phyloP scores from a whole-genome alignment of 2,888 invertebrate species.

The Diachrysia chrysitis region DNA sequence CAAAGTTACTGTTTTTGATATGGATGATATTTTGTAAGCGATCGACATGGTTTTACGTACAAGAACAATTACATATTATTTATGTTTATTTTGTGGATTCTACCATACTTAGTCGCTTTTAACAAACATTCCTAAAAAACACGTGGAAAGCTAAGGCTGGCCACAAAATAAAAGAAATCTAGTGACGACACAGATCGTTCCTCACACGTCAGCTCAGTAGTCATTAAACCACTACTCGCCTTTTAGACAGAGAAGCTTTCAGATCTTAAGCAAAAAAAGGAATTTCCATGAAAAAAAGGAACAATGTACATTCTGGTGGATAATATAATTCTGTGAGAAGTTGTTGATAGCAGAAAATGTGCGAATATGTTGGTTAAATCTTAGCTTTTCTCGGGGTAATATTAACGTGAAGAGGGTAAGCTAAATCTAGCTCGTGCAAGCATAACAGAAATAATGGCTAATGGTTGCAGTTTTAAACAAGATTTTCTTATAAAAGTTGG shows the following conservation, averaged over 20 bases:
- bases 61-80: no score
- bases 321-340: conserved; percentile 72
- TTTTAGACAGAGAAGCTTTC: conserved; percentile 55
- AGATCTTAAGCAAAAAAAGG: conserved; percentile 49
- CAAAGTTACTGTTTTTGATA: background rate
- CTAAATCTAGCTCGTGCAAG: conserved; percentile 9
- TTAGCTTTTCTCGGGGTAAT: conserved; percentile 48
- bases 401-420: conserved; percentile 53
- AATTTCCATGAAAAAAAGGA: conserved; percentile 28
- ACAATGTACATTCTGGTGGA: conserved; percentile 46
- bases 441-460: conserved; percentile 30
- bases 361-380: conserved; percentile 63
- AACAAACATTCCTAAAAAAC: background rate
- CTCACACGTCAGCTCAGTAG: conserved; percentile 37
- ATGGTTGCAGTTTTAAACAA: conserved; percentile 21
- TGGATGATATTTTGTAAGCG: background rate
- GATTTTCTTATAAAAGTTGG: conserved; percentile 10
- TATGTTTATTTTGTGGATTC: no score
- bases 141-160: conserved; percentile 6
- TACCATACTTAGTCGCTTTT: background rate
- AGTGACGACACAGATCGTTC: conserved; percentile 19
- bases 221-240: conserved; percentile 56
- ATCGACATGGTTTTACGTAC: background rate
- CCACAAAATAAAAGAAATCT: conserved; percentile 18
- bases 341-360: conserved; percentile 67